Percentiles rank a stretch among this genome's conserved stretches.
Evolutionary conservation across 2,888 invertebrate genomes (phyloP).

Genomic region (Aporophyla nigra): DNA sequence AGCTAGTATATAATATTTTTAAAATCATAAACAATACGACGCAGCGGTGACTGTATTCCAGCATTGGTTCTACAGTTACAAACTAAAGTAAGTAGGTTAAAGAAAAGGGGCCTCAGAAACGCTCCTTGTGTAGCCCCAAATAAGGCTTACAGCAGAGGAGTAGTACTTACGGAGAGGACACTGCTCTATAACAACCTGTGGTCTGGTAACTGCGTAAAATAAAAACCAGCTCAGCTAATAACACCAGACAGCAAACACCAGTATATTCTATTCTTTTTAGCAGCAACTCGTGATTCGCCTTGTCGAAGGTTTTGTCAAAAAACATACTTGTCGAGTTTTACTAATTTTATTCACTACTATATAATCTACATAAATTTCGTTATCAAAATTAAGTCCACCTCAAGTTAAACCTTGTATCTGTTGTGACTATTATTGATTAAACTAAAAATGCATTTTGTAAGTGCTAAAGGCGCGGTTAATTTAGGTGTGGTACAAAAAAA

Average conservation of each 20-base stretch:
- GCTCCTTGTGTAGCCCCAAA: slow-evolving; percentile 13
- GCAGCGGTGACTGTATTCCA: neutral
- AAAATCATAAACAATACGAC: neutral
- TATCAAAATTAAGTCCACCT: no score
- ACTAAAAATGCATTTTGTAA: neutral
- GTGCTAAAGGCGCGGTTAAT: no score
- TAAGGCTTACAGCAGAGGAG: neutral
- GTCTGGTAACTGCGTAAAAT: neutral
- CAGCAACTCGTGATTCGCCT: neutral
- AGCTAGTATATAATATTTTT: neutral
- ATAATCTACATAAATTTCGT: neutral
- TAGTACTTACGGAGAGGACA: neutral
- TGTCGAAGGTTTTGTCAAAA: neutral
- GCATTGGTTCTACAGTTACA: neutral
- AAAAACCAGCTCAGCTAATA: neutral
- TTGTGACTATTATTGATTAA: neutral
- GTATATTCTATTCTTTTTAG: neutral
- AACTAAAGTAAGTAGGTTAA: neutral
- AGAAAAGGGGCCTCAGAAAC: slow-evolving; percentile 4
- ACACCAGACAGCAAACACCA: neutral
- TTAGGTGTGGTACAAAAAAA: neutral
- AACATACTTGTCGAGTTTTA: neutral
- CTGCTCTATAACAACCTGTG: neutral
- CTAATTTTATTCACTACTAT: neutral
- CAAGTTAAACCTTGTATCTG: neutral